Percentiles rank a stretch among this genome's conserved stretches.
Conservation (phyloP, 2,113 vertebrate genomes). For the Fulica atra region DNA sequence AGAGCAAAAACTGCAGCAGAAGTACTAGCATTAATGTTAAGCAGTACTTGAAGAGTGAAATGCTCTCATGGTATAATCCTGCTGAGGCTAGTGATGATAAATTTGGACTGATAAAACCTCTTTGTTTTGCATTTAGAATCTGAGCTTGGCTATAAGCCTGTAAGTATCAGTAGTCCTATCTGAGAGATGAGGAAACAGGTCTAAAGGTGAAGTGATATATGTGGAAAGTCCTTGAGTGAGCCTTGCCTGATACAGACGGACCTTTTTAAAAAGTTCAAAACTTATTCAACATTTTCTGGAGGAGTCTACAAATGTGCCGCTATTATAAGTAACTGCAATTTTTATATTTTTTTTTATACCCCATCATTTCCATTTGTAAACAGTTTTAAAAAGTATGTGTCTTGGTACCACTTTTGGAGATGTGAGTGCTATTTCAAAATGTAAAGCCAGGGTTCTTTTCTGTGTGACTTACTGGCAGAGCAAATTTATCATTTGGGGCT, state of each 20-base stretch:
- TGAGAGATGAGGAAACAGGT: background rate
- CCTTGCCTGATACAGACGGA: background rate
- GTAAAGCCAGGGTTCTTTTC: background rate
- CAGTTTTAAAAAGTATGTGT: background rate
- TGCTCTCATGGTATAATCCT: background rate
- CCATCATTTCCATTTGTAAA: conserved; percentile 4
- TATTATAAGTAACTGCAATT: background rate
- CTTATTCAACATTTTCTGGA: background rate
- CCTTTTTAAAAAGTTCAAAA: background rate
- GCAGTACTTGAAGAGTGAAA: background rate
- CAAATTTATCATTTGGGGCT: background rate
- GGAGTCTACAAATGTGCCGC: background rate
- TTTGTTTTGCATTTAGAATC: conserved; percentile 5
- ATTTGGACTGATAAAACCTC: background rate
- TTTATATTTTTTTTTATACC: background rate
- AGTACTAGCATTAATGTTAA: background rate
- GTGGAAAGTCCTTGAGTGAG: background rate
- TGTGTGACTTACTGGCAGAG: background rate
- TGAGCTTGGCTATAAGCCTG: background rate
- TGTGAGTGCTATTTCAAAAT: background rate
- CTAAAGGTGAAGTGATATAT: background rate
- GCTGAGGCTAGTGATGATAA: background rate
- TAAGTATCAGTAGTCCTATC: background rate
- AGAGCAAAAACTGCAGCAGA: background rate
- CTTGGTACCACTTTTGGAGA: background rate